Evolutionary conservation across 2,113 vertebrate genomes (phyloP).

Genomic region (Anthoscopus minutus): DNA sequence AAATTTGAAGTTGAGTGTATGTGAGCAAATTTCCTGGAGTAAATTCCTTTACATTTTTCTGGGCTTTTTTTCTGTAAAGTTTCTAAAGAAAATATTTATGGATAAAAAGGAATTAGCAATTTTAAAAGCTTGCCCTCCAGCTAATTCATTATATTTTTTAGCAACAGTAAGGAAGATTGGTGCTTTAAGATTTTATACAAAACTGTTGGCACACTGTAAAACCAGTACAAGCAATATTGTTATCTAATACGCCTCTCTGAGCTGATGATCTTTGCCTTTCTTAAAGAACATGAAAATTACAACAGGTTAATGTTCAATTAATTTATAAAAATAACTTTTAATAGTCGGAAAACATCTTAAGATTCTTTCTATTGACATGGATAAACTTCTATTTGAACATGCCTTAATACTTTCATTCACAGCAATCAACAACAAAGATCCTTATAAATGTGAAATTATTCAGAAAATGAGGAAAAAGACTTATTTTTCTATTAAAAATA

Average conservation of each 20-base stretch:
- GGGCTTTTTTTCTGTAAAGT: rapidly evolving
- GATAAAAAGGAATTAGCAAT: background rate
- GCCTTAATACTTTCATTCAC: background rate
- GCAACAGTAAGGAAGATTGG: background rate
- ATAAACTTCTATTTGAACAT: background rate
- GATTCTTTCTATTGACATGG: background rate
- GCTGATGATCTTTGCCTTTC: background rate
- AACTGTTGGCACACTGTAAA: background rate
- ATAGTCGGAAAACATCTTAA: background rate
- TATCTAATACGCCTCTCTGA: background rate
- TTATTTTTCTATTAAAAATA: background rate
- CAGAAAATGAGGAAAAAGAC: background rate
- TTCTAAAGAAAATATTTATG: background rate
- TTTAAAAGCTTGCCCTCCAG: background rate
- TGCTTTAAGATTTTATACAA: background rate
- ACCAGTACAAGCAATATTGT: background rate
- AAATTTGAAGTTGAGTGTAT: background rate
- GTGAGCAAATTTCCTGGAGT: background rate
- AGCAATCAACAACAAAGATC: background rate
- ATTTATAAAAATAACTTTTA: background rate
- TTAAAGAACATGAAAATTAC: background rate
- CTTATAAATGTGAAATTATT: background rate
- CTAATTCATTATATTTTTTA: background rate
- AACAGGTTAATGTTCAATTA: background rate
- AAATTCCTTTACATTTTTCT: background rate